Base-by-base conservation (phyloP, 1,140 invertebrate species). In the Maconellicoccus hirsutus region DNA sequence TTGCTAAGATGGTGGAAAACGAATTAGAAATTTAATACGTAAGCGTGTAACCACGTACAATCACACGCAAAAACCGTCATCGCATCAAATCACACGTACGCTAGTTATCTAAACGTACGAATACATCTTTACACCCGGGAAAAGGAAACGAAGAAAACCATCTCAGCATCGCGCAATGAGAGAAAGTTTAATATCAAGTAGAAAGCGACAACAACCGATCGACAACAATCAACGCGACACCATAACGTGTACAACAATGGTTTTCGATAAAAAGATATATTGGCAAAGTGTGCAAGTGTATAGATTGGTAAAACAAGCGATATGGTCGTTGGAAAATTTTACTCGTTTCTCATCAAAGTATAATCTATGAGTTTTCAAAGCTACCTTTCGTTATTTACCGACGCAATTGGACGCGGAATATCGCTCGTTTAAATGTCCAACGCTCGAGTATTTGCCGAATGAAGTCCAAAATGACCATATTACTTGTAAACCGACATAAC, bases 141-240 rank as follows among this genome's bases (percentile, higher is more conserved):
- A 66, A 66, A 66, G 21, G 61, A 66, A 66, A 66, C 61, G 61
- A 66, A 19, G 61, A 23, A 66, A 66, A 66, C 21, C 61, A 66
- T 66, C 61, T 25, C 25, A 26, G 10, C 61, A 66, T 66, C 61
- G 61, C 61, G 61, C 61, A 66, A 66, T 66, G 61, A 66, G 61
- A 66, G 61, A 66, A 66, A 66, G 61, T 66, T 66, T 66, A 66
- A 23, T 26, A 66, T 26, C 19, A 16, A 66, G 25, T 66, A 66
- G 61, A 66, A 66, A 66, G 61, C 61, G 61, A 66, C 61, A 66
- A 66, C 19, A 19, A 19, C 61, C 14, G 61, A 66, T 66, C 61
- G 25, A 66, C 25, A 66, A 66, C 61, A 66, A 66, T 66, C 22
- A 66, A 26, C 61, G 61, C 61, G 61, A 66, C 61, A 66, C 61